Percentiles rank a stretch among this genome's conserved stretches.
These are phyloP conservation scores for Antitype chi DNA, from an alignment of 2,888 invertebrate species.

Conservation along the genomic window DNA sequence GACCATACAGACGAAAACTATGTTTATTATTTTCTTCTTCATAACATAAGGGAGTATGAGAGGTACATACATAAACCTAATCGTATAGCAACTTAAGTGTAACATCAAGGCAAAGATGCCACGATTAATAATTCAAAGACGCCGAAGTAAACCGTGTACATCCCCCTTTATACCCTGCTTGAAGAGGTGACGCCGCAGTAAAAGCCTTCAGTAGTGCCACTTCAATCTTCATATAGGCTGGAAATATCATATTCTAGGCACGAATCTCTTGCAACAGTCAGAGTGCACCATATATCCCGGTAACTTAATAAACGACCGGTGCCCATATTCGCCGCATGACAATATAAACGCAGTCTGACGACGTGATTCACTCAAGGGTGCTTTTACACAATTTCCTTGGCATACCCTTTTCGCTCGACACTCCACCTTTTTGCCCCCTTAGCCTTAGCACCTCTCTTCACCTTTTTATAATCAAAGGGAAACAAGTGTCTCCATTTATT, in stretches of 20 bases:
- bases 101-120: slow-evolving; percentile 44
- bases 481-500: slow-evolving; percentile 81
- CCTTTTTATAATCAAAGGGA: slow-evolving; percentile 85
- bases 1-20: not conserved
- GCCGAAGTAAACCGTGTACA: slow-evolving; percentile 40
- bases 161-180: slow-evolving; percentile 28
- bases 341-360: slow-evolving; percentile 80
- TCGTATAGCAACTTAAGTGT: slow-evolving; percentile 35
- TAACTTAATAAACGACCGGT: slow-evolving; percentile 73
- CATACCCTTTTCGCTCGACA: slow-evolving; percentile 79
- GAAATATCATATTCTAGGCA: slow-evolving; percentile 45
- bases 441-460: slow-evolving; percentile 80
- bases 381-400: slow-evolving; percentile 83
- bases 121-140: slow-evolving; percentile 57
- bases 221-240: slow-evolving; percentile 33
- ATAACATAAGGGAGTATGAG: not conserved
- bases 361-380: slow-evolving; percentile 79
- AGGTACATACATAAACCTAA: not conserved
- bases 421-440: slow-evolving; percentile 80
- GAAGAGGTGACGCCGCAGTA: slow-evolving; percentile 36
- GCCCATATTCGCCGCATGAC: slow-evolving; percentile 72
- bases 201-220: slow-evolving; percentile 44
- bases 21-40: not conserved
- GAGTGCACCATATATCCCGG: slow-evolving; percentile 62
- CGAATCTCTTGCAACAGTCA: slow-evolving; percentile 47